Conservation (phyloP, 2,113 vertebrate species). For the Cryptoleucopteryx plumbea region DNA sequence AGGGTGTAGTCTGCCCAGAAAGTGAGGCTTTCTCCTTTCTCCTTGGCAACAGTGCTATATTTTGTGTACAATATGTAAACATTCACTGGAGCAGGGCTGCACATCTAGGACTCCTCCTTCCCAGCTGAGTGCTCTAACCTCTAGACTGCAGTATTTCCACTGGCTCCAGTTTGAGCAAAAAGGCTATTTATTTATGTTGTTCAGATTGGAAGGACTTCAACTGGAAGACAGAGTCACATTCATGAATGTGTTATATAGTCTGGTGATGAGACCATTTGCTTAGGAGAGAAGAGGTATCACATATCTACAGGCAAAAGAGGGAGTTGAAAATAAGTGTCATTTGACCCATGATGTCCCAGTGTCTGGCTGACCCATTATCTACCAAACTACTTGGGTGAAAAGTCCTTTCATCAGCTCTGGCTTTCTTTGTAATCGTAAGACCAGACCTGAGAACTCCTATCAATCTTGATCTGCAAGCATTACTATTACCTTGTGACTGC, state of each 20-base stretch:
- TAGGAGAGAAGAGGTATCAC: background rate
- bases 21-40: background rate
- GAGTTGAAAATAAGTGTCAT: background rate
- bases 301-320: background rate
- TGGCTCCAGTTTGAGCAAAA: background rate
- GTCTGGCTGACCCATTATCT: background rate
- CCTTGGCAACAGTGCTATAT: background rate
- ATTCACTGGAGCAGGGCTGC: background rate
- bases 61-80: background rate
- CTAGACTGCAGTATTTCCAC: background rate
- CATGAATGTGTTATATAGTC: background rate
- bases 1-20: background rate
- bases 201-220: background rate
- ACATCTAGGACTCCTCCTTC: background rate
- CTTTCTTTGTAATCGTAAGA: background rate
- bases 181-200: background rate
- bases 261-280: background rate
- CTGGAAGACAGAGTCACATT: background rate
- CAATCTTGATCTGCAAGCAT: background rate
- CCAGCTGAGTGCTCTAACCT: background rate
- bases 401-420: background rate
- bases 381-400: background rate
- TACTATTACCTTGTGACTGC: background rate
- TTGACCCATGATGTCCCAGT: background rate
- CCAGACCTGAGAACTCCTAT: background rate